These are phyloP conservation scores for Sander lucioperca DNA, from an alignment of 2,113 vertebrate species.

Conservation along the genomic window DNA sequence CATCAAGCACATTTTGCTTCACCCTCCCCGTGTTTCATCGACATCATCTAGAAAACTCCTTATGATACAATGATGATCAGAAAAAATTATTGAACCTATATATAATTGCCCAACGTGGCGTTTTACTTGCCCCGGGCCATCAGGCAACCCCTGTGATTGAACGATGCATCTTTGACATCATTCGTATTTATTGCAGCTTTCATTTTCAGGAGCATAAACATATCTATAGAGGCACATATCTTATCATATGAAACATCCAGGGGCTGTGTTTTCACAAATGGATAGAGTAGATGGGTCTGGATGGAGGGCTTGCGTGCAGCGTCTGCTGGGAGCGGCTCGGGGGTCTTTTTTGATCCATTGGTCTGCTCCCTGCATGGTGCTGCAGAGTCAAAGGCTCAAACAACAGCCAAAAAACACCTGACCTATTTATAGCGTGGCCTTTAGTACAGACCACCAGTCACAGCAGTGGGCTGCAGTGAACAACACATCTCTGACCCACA, in stretches of 20 bases:
- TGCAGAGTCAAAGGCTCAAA: constrained; percentile 23
- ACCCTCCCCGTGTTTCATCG: too few relatives aligned
- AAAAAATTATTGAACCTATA: too few relatives aligned
- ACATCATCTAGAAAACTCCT: too few relatives aligned
- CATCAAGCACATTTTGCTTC: too few relatives aligned
- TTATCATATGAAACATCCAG: too few relatives aligned
- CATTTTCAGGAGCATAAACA: neutral
- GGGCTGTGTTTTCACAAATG: neutral
- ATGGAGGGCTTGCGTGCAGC: constrained; percentile 53
- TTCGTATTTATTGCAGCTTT: neutral
- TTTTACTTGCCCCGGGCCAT: too few relatives aligned
- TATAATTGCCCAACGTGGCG: too few relatives aligned
- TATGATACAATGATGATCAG: too few relatives aligned
- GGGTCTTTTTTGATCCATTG: constrained; percentile 31
- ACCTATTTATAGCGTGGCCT: constrained; percentile 71
- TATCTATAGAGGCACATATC: neutral
- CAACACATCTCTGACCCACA: constrained; percentile 3
- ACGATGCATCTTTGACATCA: neutral
- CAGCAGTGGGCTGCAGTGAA: constrained; percentile 21
- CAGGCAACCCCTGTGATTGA: too few relatives aligned
- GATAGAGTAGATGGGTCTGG: neutral
- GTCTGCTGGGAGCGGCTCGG: constrained; percentile 36
- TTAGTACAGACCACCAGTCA: constrained; percentile 42
- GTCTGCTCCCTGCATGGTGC: constrained; percentile 32
- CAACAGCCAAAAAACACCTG: constrained; percentile 32